Conservation (phyloP, 2,113 vertebrate species). For the Cercopithecus mona region DNA sequence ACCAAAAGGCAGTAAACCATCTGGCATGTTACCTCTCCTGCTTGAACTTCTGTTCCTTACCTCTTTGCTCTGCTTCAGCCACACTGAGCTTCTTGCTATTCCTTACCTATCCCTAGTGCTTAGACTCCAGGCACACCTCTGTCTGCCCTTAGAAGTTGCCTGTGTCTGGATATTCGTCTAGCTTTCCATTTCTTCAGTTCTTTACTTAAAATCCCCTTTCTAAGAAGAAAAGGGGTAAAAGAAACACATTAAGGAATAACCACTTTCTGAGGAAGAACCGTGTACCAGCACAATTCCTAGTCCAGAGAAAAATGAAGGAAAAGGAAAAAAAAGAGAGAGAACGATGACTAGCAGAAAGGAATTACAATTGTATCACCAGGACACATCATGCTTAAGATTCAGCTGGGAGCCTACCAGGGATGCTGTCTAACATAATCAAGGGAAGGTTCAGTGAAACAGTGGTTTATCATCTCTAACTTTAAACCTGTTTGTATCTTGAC, state of each 20-base stretch:
- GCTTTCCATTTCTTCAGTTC: neutral
- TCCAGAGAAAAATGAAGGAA: too few relatives aligned
- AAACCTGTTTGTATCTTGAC: constrained; percentile 31
- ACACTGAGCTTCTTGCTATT: too few relatives aligned
- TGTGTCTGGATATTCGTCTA: too few relatives aligned
- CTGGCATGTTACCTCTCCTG: too few relatives aligned
- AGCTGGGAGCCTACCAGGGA: neutral
- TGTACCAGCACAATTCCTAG: neutral
- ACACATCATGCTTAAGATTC: neutral
- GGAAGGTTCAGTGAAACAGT: neutral
- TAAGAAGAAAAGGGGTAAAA: constrained; percentile 93
- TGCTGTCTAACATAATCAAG: neutral
- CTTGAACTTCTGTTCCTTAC: too few relatives aligned
- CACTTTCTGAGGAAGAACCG: constrained; percentile 76
- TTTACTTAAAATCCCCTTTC: neutral
- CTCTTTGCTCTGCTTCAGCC: too few relatives aligned
- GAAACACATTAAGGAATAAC: constrained; percentile 81
- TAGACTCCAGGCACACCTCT: too few relatives aligned
- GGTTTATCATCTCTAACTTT: neutral
- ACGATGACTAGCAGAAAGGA: too few relatives aligned
- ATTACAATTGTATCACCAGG: neutral
- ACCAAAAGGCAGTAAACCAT: too few relatives aligned
- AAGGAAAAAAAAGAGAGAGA: too few relatives aligned
- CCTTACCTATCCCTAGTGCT: too few relatives aligned
- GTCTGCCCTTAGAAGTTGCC: too few relatives aligned